phyloP scores from a whole-genome alignment of 2,113 vertebrate genomes.

The Sakesphorus luctuosus region DNA sequence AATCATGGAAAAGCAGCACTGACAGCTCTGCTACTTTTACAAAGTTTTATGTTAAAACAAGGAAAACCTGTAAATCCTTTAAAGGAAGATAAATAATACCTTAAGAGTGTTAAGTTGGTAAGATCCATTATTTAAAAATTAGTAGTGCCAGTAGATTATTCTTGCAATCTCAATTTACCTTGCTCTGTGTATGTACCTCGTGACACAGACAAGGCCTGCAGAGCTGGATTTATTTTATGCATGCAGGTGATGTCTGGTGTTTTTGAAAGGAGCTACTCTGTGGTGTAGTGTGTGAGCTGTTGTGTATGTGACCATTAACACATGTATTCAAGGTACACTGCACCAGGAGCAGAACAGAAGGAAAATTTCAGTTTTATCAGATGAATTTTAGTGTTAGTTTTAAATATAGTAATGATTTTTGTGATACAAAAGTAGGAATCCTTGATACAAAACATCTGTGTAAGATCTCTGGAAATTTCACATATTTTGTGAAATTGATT shows the following conservation, averaged over 20 bases:
- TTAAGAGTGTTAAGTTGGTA: background rate
- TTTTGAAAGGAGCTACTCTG: background rate
- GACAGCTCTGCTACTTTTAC: background rate
- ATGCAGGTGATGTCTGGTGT: background rate
- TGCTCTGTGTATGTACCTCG: background rate
- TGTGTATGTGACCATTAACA: background rate
- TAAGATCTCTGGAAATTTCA: background rate
- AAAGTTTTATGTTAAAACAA: background rate
- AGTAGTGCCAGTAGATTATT: background rate
- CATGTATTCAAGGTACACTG: background rate
- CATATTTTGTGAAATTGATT: background rate
- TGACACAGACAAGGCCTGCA: background rate
- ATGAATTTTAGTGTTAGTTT: background rate
- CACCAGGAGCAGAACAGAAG: background rate
- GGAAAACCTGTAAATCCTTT: background rate
- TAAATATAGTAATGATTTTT: background rate
- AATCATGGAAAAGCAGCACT: background rate
- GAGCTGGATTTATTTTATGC: background rate
- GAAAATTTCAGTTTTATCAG: background rate
- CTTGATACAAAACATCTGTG: background rate
- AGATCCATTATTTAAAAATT: background rate
- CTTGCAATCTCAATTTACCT: background rate
- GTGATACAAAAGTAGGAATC: background rate
- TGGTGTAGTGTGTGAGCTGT: background rate
- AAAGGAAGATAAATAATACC: background rate